Evolutionary conservation across 2,113 vertebrate genomes (phyloP).

Genomic region (Pedetes capensis): DNA sequence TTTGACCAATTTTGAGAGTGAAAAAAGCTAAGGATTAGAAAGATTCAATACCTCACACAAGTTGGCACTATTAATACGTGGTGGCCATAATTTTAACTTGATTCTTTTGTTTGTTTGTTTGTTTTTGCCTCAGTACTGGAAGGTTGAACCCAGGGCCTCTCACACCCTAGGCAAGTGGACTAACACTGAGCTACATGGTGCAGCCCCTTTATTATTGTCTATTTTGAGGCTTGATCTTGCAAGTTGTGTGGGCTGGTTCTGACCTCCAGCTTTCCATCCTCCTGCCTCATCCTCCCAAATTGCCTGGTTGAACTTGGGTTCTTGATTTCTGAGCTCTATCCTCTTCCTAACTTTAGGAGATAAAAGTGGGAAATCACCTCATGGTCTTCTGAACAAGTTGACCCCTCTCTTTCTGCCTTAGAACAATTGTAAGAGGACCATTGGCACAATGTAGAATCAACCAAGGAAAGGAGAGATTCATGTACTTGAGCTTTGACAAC

Average conservation of each 20-base stretch:
- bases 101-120: too few species aligned
- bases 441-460: neutral
- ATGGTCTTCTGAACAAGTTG: neutral
- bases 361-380: neutral
- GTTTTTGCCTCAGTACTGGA: too few species aligned
- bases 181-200: too few species aligned
- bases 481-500: fast-evolving
- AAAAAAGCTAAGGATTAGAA: neutral
- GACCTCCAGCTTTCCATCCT: too few species aligned
- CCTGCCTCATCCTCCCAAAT: too few species aligned
- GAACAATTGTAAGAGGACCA: neutral
- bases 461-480: neutral
- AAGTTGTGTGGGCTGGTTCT: too few species aligned
- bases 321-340: neutral
- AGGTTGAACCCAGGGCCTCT: too few species aligned
- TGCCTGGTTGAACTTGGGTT: neutral
- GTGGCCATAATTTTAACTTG: neutral
- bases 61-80: neutral
- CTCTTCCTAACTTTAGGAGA: neutral
- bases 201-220: too few species aligned
- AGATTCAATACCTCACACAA: fast-evolving
- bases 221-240: too few species aligned
- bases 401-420: neutral
- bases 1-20: neutral
- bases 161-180: too few species aligned